phyloP scores from a whole-genome alignment of 2,113 vertebrate genomes.

The Pluvianellus socialis region DNA sequence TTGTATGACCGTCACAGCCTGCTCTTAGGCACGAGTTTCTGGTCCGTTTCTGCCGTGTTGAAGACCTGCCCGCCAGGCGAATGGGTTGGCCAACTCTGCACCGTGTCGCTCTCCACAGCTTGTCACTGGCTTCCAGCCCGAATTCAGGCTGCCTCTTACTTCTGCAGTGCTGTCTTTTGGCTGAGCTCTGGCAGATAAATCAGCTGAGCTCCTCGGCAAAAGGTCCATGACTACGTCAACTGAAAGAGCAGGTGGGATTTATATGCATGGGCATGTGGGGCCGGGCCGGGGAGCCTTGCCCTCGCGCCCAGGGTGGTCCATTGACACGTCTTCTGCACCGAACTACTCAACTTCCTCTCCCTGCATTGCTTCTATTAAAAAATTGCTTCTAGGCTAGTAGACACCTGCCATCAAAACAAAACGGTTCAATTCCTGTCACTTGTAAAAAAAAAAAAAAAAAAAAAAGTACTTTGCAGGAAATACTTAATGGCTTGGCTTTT shows the following conservation, averaged over 20 bases:
- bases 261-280: accelerated
- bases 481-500: neutral
- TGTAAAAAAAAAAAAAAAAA: neutral
- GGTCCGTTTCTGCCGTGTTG: neutral
- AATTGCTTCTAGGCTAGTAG: neutral
- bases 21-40: neutral
- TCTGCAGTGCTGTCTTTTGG: neutral
- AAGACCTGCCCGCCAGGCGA: neutral
- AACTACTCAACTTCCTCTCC: neutral
- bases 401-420: accelerated
- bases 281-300: neutral
- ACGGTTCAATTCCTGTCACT: neutral
- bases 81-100: neutral
- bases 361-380: accelerated
- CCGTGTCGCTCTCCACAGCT: neutral
- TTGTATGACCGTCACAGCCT: neutral
- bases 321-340: neutral
- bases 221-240: accelerated
- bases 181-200: neutral
- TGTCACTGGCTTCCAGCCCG: neutral
- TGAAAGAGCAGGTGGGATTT: neutral
- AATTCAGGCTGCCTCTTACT: neutral
- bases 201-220: neutral
- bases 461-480: neutral
- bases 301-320: neutral